Evolutionary conservation across 1,140 invertebrate species (phyloP).

Genomic region (Odontomachus brunneus): DNA sequence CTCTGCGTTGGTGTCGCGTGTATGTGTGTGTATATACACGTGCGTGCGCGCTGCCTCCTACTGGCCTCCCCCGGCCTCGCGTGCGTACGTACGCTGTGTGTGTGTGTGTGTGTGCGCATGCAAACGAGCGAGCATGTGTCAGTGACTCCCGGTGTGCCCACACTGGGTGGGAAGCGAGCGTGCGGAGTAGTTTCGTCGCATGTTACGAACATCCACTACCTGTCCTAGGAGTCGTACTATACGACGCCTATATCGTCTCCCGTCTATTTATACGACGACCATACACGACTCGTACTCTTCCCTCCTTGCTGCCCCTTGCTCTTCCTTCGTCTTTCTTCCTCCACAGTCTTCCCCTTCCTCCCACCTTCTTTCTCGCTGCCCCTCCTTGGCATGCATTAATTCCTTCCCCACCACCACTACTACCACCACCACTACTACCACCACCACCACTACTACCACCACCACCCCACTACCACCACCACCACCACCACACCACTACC

Average conservation of each 20-base stretch:
- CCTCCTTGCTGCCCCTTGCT: slow-evolving; percentile 59
- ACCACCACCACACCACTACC: too few relatives aligned
- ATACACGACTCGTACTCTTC: slow-evolving; percentile 79
- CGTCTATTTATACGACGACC: slow-evolving; percentile 83
- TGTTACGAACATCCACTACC: slow-evolving; percentile 70
- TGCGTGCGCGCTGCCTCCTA: slow-evolving; percentile 44
- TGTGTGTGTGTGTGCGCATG: slow-evolving; percentile 61
- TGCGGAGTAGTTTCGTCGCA: slow-evolving; percentile 60
- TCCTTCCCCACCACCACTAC: slow-evolving; percentile 33
- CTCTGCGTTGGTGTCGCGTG: background rate
- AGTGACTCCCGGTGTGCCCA: slow-evolving; percentile 55
- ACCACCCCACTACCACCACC: too few relatives aligned
- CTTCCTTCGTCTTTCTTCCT: slow-evolving; percentile 36
- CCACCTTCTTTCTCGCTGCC: slow-evolving; percentile 39
- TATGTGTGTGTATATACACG: slow-evolving; percentile 55
- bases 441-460: too few relatives aligned
- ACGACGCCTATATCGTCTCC: slow-evolving; percentile 73
- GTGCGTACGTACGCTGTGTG: slow-evolving; percentile 48
- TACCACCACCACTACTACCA: too few relatives aligned
- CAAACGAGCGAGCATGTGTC: slow-evolving; percentile 55
- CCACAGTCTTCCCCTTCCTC: slow-evolving; percentile 22
- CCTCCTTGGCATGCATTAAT: slow-evolving; percentile 46
- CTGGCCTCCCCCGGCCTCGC: background rate
- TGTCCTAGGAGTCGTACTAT: slow-evolving; percentile 69
- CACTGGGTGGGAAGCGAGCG: slow-evolving; percentile 51